Evolutionary conservation across 1,140 invertebrate species (phyloP).

Genomic region (Ceratoteleas bidentatus): DNA sequence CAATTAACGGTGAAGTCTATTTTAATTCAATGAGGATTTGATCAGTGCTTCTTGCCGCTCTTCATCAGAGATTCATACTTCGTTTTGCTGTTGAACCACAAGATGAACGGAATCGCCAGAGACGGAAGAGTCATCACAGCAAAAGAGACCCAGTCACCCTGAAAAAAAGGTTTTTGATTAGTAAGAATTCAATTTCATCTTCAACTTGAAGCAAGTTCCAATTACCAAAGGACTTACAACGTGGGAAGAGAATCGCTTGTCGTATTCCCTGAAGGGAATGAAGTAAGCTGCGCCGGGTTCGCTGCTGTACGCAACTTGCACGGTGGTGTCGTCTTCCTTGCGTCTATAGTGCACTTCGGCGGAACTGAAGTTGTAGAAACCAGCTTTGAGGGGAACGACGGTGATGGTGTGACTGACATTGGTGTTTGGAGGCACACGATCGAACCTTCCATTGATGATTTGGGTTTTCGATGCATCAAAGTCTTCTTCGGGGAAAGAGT

Average conservation of each 20-base stretch:
- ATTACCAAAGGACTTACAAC: slow-evolving; percentile 83
- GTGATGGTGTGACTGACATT: slow-evolving; percentile 98
- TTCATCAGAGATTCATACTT: slow-evolving; percentile 92
- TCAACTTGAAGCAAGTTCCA: neutral
- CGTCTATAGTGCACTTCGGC: slow-evolving; percentile 95
- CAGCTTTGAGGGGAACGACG: slow-evolving; percentile 92
- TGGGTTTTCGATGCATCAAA: slow-evolving; percentile 92
- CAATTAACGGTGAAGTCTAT: slow-evolving; percentile 6
- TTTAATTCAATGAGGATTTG: slow-evolving; percentile 27
- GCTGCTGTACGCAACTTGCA: slow-evolving; percentile 94
- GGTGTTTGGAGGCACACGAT: slow-evolving; percentile 93
- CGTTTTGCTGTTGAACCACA: slow-evolving; percentile 97
- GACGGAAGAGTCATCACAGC: slow-evolving; percentile 97
- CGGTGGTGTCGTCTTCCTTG: slow-evolving; percentile 88
- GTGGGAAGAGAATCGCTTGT: slow-evolving; percentile 98
- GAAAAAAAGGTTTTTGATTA: too few species aligned
- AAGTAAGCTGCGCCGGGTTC: slow-evolving; percentile 98
- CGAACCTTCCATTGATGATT: slow-evolving; percentile 90
- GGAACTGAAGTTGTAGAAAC: slow-evolving; percentile 98
- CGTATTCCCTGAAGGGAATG: slow-evolving; percentile 96
- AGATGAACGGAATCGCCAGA: slow-evolving; percentile 94
- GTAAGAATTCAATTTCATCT: neutral
- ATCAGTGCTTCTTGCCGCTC: slow-evolving; percentile 76
- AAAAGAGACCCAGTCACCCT: slow-evolving; percentile 97
- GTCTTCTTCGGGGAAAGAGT: slow-evolving; percentile 93